Percentiles rank a stretch among this genome's conserved stretches.
These are phyloP conservation scores for Aphodius granarius DNA, from an alignment of 2,888 invertebrate species.

Conservation along the genomic window DNA sequence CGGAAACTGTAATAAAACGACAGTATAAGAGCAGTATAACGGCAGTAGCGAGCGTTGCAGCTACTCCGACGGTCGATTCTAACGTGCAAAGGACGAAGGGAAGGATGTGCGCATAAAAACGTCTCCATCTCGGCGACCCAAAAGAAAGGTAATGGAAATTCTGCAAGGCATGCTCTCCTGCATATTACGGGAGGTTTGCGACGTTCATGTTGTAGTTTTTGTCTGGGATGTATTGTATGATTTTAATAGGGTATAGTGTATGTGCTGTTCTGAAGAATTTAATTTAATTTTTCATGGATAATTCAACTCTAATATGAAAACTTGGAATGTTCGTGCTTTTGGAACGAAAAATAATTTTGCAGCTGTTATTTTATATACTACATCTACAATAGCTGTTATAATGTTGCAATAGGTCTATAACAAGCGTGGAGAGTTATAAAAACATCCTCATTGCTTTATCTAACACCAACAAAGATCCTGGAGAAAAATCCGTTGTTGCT, in stretches of 20 bases:
- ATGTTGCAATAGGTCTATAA: too few species aligned
- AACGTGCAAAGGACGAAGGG: not conserved
- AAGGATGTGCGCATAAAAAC: not conserved
- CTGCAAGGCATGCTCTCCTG: not conserved
- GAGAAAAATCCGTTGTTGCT: too few species aligned
- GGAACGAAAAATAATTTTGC: too few species aligned
- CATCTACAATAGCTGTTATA: too few species aligned
- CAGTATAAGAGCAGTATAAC: not conserved
- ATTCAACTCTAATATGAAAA: too few species aligned
- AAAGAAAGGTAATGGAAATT: not conserved
- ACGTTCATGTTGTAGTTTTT: not conserved
- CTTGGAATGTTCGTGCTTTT: too few species aligned
- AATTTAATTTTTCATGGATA: too few species aligned
- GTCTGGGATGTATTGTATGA: not conserved
- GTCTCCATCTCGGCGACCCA: not conserved
- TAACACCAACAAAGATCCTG: too few species aligned
- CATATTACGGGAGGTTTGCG: not conserved
- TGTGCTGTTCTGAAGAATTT: too few species aligned
- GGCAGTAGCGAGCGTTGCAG: not conserved
- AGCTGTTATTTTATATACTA: too few species aligned
- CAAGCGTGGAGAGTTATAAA: too few species aligned
- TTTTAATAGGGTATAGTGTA: not conserved
- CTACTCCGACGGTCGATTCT: not conserved
- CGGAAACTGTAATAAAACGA: constrained; percentile 73
- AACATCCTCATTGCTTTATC: too few species aligned